Evolutionary conservation across 2,888 invertebrate species (phyloP), one percentile per base, ranked within the genome.

Genomic region (Plutella xylostella): DNA sequence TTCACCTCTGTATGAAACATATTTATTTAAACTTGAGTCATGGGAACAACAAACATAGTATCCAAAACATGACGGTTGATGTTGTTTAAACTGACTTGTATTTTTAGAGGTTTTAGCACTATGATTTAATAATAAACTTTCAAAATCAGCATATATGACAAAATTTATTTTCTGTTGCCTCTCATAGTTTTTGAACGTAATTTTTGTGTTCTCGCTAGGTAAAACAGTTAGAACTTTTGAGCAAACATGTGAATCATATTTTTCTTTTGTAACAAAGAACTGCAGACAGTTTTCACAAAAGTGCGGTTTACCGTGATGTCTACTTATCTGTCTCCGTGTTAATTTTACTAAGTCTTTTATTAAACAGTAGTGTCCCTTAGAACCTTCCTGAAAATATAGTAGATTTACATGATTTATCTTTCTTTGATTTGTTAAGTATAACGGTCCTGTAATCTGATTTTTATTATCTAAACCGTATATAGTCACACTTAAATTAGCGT

Each of bases 1-100:
- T 25, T 31, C 25, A 22, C 48, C 48, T 35, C 47, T 11, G 41
- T 47, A 47, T 15, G 44, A 44, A n/a, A 47, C 47, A 21, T 17
- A 44, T 12, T 45, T 41, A 22, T 50, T 44, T 12, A 41, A 30
- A 5, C 30, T n/a, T 12, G 37, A 28, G 7, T 47, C 34, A 25
- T 6, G 33, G 3, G 33, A 19, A 22, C 45, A 45, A 40, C 45
- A 43, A 30, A 42, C 43, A 39, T 45, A 42, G n/a, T n/a, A n/a
- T n/a, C 42, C 37, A 22, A 48, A 47, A 40, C 25, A 21, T 2
- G 37, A 18, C 4, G 31, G 11, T 31, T 31, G 7, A 31, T 11
- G 31, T 31, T 11, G 5, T 31, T 7, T 4, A 11, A 31, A 4
- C 5, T 31, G 5, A 11, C 12, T n/a, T 11, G n/a, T n/a, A n/a